Conservation (phyloP, 1,140 invertebrate genomes). For the Oreohelix idahoensis region DNA sequence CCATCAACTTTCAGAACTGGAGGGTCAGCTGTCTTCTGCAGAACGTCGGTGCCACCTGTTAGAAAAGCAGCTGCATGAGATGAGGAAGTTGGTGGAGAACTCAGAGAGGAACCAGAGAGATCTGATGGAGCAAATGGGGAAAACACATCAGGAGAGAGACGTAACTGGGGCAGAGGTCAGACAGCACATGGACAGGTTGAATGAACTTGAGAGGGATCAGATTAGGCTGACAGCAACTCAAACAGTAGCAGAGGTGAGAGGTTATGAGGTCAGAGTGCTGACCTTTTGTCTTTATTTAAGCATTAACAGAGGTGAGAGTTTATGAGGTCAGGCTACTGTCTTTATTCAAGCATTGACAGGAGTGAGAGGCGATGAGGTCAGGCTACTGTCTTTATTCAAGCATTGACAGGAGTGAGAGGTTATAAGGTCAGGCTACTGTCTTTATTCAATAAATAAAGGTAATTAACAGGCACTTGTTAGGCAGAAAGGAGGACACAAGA, state of each 20-base stretch:
- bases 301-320: too few species aligned
- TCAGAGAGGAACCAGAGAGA: constrained; percentile 21
- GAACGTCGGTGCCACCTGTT: constrained; percentile 61
- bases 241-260: constrained; percentile 64
- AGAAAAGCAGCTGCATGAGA: constrained; percentile 68
- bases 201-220: constrained; percentile 64
- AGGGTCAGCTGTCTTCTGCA: constrained; percentile 60
- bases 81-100: constrained; percentile 58
- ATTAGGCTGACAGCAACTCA: constrained; percentile 65
- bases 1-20: constrained; percentile 48
- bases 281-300: too few species aligned
- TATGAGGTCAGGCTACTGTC: too few species aligned
- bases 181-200: constrained; percentile 60
- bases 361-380: too few species aligned
- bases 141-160: not conserved
- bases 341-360: too few species aligned
- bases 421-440: too few species aligned
- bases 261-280: too few species aligned
- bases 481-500: too few species aligned
- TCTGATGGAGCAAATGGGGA: constrained; percentile 12
- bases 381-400: too few species aligned
- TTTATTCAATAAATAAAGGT: too few species aligned
- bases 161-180: constrained; percentile 30
- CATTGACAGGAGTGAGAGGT: too few species aligned
- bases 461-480: too few species aligned